Conservation (phyloP, 2,888 invertebrate species). For the Meghimatium bilineatum region DNA sequence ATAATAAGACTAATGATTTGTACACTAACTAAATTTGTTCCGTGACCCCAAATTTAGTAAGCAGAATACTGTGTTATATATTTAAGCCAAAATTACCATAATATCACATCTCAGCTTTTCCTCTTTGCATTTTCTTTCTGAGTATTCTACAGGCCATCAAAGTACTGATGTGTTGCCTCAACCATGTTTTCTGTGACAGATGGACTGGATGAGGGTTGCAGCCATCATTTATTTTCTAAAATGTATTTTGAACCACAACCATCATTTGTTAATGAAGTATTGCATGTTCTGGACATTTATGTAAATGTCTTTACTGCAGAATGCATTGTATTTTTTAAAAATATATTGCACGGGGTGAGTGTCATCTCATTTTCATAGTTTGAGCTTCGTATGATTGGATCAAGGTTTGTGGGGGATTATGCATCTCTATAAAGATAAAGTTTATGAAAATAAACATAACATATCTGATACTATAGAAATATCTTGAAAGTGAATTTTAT, state of each 20-base stretch:
- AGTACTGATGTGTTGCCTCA: background rate
- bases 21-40: background rate
- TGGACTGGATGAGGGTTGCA: constrained; percentile 11
- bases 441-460: no score
- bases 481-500: background rate
- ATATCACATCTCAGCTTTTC: constrained; percentile 2
- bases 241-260: background rate
- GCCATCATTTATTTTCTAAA: background rate
- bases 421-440: no score
- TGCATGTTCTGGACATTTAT: background rate
- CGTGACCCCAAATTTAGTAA: background rate
- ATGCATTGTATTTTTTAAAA: background rate
- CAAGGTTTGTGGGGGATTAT: no score
- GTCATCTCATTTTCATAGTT: background rate
- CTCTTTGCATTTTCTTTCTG: constrained; percentile 19
- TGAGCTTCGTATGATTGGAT: background rate
- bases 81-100: background rate
- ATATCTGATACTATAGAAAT: background rate
- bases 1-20: background rate
- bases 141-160: constrained; percentile 23
- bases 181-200: constrained; percentile 1
- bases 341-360: background rate
- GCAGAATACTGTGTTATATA: background rate
- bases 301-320: background rate
- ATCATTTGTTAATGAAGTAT: background rate